Evolutionary conservation across 2,797 vertebrate genomes (phyloP), one percentile per base, ranked within the genome.

Genomic region (Pygocentrus nattereri): DNA sequence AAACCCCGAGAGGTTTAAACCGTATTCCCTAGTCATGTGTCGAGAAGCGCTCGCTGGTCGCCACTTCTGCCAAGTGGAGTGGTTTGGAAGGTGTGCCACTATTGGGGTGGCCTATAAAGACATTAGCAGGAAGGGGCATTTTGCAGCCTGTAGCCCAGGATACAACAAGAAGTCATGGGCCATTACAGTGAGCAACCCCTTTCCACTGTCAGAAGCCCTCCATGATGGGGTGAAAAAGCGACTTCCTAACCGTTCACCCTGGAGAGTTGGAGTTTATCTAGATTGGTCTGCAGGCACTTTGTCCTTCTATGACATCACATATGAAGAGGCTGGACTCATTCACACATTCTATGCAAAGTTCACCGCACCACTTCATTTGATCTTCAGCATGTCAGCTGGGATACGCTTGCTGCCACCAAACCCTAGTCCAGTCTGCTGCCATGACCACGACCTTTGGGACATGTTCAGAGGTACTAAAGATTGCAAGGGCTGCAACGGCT

Each of bases 41-140:
- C 52, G 56, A 2, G 77, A 79, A 30, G 77, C 54, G 12, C 38
- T 72, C 0, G 61, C 23, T 7, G 18, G 77, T 3, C 27, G 41
- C 19, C 68, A 79, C 49, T 79, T 79, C 68, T 79, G 25, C 41
- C 67, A 71, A 21, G 67, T 79, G 56, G 68, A 79, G 68, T 79
- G 68, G 77, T 71, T 62, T 30, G 68, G 77, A 54, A 72, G 41
- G 68, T 50, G 6, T 41, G 77, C 56, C 18, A 62, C 52, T 49
- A 72, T 79, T 54, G 77, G 77, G 16, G 31, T 79, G 67, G 38
- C 77, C 19, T 79, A 79, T 31, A 79, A 72, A 25, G 38, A 79
- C 56, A 71, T 71, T 2, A 49, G 54, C 7, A 68, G 76, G 65
- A 68, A 69, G 38, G 76, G 65, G 10, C 15, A 21, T 19, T 71